phyloP scores from a whole-genome alignment of 2,888 invertebrate species.

The Drosophila meridionalis region DNA sequence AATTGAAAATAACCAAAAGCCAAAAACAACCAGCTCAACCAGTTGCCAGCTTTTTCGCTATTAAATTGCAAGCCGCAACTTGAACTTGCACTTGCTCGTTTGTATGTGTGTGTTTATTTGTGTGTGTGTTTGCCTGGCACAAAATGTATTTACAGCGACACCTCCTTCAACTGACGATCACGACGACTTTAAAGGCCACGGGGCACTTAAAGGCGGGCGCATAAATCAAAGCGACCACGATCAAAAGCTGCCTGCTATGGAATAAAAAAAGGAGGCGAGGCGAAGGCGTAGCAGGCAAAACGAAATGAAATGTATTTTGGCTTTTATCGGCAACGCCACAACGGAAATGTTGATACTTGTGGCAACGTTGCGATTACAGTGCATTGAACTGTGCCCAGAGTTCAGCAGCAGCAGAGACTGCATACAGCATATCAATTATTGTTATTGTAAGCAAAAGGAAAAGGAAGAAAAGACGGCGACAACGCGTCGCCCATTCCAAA shows the following conservation, averaged over 20 bases:
- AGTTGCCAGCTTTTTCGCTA: constrained; percentile 29
- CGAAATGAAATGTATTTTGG: constrained; percentile 22
- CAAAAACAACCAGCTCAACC: constrained; percentile 48
- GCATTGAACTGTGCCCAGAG: constrained; percentile 57
- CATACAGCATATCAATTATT: constrained; percentile 68
- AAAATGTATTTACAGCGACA: constrained; percentile 57
- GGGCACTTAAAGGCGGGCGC: constrained; percentile 48
- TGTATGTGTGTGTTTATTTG: constrained; percentile 14
- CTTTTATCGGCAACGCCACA: constrained; percentile 51
- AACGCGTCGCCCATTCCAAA: constrained; percentile 47
- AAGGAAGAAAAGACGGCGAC: constrained; percentile 38
- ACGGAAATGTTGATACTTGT: constrained; percentile 54
- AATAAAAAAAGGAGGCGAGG: background rate
- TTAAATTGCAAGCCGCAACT: constrained; percentile 31
- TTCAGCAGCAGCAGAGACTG: constrained; percentile 24
- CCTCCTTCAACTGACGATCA: constrained; percentile 43
- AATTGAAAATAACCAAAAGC: constrained; percentile 39
- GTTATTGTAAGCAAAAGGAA: constrained; percentile 50
- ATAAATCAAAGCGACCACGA: constrained; percentile 55
- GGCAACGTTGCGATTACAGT: constrained; percentile 41
- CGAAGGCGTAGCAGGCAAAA: constrained; percentile 6
- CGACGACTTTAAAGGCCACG: constrained; percentile 46
- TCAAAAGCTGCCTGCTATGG: constrained; percentile 43
- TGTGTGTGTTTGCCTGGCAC: constrained; percentile 40
- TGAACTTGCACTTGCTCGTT: constrained; percentile 47